phyloP scores from a whole-genome alignment of 2,797 vertebrate genomes.

The Sebastes matsubarae region DNA sequence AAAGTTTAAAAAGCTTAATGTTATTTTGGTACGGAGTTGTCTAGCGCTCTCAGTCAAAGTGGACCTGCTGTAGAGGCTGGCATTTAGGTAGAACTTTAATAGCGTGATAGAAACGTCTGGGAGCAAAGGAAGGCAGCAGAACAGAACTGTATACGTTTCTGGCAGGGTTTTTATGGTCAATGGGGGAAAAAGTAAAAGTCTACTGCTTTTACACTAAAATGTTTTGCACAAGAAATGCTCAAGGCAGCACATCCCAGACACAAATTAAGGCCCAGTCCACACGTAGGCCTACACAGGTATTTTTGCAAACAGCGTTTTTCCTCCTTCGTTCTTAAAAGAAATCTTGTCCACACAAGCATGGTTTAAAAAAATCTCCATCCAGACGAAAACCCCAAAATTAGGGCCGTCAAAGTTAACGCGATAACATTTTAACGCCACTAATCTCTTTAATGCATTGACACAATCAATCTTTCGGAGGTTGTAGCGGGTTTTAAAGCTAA shows the following conservation, averaged over 20 bases:
- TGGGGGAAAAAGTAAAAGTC: neutral
- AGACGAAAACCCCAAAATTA: too few species aligned
- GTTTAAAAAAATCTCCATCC: too few species aligned
- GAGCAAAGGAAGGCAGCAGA: neutral
- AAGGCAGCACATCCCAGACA: neutral
- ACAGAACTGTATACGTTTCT: neutral
- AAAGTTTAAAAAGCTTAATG: slow-evolving; percentile 22
- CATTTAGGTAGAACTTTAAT: neutral
- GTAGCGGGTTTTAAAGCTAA: neutral
- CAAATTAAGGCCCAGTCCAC: neutral
- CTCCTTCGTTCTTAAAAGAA: too few species aligned
- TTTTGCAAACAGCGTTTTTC: neutral
- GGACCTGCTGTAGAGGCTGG: neutral
- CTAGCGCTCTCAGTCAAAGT: neutral
- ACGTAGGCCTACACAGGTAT: neutral
- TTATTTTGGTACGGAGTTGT: slow-evolving; percentile 13
- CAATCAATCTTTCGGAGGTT: too few species aligned
- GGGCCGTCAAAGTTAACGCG: too few species aligned
- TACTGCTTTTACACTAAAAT: neutral
- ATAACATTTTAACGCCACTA: too few species aligned
- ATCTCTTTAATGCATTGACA: too few species aligned
- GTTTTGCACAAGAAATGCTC: neutral
- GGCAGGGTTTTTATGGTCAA: neutral
- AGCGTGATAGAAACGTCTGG: neutral
- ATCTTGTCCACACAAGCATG: too few species aligned